Evolutionary conservation across 2,888 invertebrate genomes (phyloP), one percentile per base, ranked within the genome.

Genomic region (Eudemis profundana): DNA sequence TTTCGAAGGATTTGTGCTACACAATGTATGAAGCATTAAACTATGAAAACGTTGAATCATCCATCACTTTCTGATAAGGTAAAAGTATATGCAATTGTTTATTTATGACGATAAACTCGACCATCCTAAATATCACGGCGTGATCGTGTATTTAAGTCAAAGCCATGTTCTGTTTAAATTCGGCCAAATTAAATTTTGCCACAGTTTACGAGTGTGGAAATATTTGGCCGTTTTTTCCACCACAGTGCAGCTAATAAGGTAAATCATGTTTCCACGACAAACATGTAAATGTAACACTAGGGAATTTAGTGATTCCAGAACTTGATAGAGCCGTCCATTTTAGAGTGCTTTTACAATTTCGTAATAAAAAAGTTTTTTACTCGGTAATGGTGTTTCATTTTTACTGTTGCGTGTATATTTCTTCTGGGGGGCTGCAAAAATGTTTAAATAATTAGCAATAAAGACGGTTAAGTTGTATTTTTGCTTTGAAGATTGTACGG

Each of bases 341-440:
- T 69, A 70, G 21, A 67, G 71, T 72, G 74, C 71, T 72, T 73
- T 70, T 69, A 66, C 65, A 65, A 33, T 38, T 62, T 38, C 33
- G 42, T 38, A 46, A 27, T 46, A 33, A 27, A 23, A 49, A 46
- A 47, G 10, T 47, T 23, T 38, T 60, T 14, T 12, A 23, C 2
- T 36, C 1, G 15, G 15, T 10, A 33, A n/a, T 15, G 14, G 10
- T 12, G 40, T 36, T 59, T 59, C 47, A 38, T 50, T 61, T 14
- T 14, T 42, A 61, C 0, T 19, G 50, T 19, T 27, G 40, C 8
- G 14, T 40, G 29, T 61, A 61, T 40, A 61, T 61, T 50, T 61
- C 60, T 40, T 61, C 29, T 19, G 60, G 60, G 2, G 27, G 29
- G 14, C 60, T 61, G 50, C 4, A 61, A 61, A 19, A 42, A 36